These are phyloP conservation scores for Scomber japonicus DNA, from an alignment of 2,113 vertebrate species.

Conservation along the genomic window DNA sequence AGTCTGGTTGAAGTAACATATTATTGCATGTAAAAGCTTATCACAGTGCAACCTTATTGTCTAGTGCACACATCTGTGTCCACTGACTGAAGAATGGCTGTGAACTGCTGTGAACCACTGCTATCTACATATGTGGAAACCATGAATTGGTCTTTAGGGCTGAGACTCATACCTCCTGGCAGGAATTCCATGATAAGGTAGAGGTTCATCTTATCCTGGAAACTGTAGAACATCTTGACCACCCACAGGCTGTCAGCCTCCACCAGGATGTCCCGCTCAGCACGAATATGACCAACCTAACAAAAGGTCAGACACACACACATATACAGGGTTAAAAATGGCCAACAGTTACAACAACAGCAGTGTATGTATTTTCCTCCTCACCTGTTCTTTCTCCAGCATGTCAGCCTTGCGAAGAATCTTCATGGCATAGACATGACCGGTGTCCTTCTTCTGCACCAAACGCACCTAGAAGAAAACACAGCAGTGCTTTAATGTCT, in stretches of 20 bases:
- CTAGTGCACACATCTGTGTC: no score
- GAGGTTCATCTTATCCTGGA: constrained; percentile 99
- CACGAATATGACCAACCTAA: constrained; percentile 97
- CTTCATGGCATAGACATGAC: constrained; percentile 99
- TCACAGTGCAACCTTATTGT: no score
- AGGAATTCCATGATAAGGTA: constrained; percentile 99
- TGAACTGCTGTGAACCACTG: no score
- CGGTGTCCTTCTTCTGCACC: constrained; percentile 99
- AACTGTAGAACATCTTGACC: constrained; percentile 99
- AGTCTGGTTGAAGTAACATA: no score
- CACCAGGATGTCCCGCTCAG: constrained; percentile 96
- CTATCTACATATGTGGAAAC: no score
- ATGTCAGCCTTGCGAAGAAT: constrained; percentile 98
- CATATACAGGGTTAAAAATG: background rate
- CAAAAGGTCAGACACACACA: background rate
- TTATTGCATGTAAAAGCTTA: no score
- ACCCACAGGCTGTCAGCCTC: constrained; percentile 99
- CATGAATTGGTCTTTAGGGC: background rate
- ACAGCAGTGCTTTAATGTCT: background rate
- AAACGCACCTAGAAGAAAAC: constrained; percentile 89
- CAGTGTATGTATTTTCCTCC: background rate
- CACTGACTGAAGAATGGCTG: no score
- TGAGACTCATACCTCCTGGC: constrained; percentile 90
- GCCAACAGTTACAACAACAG: no score
- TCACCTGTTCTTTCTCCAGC: constrained; percentile 98